Conservation (phyloP, 2,888 invertebrate genomes). For the Octonoba sinensis region DNA sequence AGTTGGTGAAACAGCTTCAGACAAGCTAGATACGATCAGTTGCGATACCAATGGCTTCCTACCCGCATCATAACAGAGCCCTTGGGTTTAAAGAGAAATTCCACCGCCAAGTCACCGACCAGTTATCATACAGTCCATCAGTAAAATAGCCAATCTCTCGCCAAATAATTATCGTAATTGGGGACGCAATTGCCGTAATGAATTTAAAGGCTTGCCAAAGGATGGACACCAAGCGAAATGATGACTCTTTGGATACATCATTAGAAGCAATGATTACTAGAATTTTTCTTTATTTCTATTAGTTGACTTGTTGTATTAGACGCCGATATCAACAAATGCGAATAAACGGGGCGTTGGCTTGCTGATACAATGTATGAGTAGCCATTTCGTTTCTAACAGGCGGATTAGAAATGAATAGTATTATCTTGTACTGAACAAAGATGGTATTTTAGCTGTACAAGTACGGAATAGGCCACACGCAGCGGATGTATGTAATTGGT, state of each 20-base stretch:
- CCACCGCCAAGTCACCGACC: constrained; percentile 1
- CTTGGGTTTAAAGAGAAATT: not conserved
- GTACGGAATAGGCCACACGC: too few relatives aligned
- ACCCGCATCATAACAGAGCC: not conserved
- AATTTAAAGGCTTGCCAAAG: constrained; percentile 36
- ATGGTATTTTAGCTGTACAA: too few relatives aligned
- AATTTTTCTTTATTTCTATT: not conserved
- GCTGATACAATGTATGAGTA: too few relatives aligned
- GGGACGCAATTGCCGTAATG: constrained; percentile 24
- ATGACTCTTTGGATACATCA: constrained; percentile 1
- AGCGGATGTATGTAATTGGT: too few relatives aligned
- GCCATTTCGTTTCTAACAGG: too few relatives aligned
- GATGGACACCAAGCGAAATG: not conserved
- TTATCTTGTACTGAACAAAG: too few relatives aligned
- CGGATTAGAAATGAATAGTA: too few relatives aligned
- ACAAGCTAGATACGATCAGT: too few relatives aligned
- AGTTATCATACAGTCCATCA: constrained; percentile 8
- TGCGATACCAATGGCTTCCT: not conserved
- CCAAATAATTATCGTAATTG: constrained; percentile 49
- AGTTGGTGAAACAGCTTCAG: too few relatives aligned
- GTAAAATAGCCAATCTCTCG: constrained; percentile 5
- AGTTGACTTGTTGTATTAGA: not conserved
- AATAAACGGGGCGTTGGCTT: constrained; percentile 2
- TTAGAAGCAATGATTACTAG: not conserved
- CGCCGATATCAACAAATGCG: not conserved